A percentile compares a stretch with the other conserved stretches of the same genome.
Evolutionary conservation across 2,113 vertebrate genomes (phyloP).

Genomic region (Rhynchomys soricoides): DNA sequence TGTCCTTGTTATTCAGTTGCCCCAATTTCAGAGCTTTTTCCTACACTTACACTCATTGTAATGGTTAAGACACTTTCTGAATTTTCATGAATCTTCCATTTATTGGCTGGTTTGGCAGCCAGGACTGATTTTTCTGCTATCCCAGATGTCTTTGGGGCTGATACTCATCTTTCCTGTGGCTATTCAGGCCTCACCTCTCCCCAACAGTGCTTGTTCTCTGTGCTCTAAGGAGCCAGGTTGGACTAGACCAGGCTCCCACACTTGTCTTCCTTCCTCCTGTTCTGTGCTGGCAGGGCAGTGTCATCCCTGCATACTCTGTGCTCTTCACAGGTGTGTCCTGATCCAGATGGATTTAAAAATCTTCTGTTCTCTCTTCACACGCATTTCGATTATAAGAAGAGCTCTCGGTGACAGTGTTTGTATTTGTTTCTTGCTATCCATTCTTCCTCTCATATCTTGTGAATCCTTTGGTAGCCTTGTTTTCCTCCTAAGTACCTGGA

Average conservation of each 20-base stretch:
- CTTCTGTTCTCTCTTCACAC: not conserved
- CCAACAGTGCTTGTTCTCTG: not conserved
- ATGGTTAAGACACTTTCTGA: not conserved
- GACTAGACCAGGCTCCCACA: not conserved
- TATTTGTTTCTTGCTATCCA: not conserved
- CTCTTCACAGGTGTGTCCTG: not conserved
- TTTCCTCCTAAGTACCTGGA: not conserved
- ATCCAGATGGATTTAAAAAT: conserved; percentile 2
- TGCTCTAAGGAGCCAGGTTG: not conserved
- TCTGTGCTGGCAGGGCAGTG: fast-evolving
- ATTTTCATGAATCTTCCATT: not conserved
- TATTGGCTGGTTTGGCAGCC: not conserved
- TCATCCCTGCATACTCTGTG: not conserved
- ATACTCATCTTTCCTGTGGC: not conserved
- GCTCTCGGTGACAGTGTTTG: not conserved
- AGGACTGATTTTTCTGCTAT: not conserved
- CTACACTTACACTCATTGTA: not conserved
- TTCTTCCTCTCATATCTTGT: not conserved
- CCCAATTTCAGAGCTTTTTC: not conserved
- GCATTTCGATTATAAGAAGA: not conserved
- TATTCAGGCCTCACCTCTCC: not conserved
- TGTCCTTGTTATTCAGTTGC: not conserved
- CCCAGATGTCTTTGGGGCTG: not conserved
- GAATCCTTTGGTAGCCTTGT: not conserved
- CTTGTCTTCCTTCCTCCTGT: not conserved